Base-by-base conservation (phyloP, 2,888 invertebrate species). In the Diadegma fenestrale region DNA sequence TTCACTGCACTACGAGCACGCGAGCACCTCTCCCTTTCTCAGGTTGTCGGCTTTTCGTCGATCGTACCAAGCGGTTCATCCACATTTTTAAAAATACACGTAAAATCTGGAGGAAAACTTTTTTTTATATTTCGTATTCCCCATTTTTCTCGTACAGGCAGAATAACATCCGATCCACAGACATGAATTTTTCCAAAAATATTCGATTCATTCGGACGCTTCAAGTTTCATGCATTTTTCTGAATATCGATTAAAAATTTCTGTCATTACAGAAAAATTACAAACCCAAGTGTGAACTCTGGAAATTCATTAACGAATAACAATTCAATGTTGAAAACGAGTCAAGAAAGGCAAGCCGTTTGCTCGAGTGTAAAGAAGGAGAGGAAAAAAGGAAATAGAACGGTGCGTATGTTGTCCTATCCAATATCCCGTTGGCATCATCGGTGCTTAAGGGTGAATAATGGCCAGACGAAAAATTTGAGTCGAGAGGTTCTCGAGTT, bases 371-470 rank as follows among this genome's bases (percentile, higher is more conserved):
- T 48, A n/a, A 30, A 73, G 68, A 45, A 54, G 7, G 22, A 33
- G 22, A 26, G 41, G 58, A 17, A 7, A n/a, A 45, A 63, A 63
- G 69, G 37, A 48, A 48, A 77, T 64, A 43, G 22, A 71, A 77
- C 41, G 22, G 75, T 61, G 22, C 33, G 64, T 76, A 63, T 76
- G 45, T 75, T 80, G 69, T 64, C 30, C 78, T 26, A 68, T 76
- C 48, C 10, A 72, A 66, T 58, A 43, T 76, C 45, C 54, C 48
- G 61, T 77, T 84, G 48, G 61, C 17, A 73, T 83, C 48, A 73
- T 83, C 48, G 51, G 76, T 83, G 73, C 88, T 88, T 85, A 87
- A n/a, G 88, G 89, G 87, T 43, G 19, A n/a, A 75, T 61, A 45
- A 75, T 89, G 88, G 86, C 80, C 26, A 43, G 45, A 58, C 76